Base-by-base conservation (phyloP, 2,888 invertebrate genomes). In the Ariolimax columbianus region DNA sequence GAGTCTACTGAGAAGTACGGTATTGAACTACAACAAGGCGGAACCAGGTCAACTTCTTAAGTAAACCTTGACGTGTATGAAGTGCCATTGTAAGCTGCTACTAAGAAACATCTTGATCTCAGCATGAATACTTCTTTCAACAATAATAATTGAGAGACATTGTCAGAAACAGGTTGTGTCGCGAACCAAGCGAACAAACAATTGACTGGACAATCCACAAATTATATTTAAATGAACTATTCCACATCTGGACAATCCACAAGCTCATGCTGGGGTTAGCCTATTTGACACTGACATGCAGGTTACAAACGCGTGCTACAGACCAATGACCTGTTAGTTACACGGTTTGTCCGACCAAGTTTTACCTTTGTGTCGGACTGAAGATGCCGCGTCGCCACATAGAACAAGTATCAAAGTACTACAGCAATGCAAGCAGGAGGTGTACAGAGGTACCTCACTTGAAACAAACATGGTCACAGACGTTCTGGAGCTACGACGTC, bases 401-500 rank as follows among this genome's bases (percentile, higher is more conserved):
- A 79, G 38, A 47, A 79, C 38, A 79, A 30, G 79, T 66, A 40
- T 66, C 43, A 79, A 40, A 79, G 79, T 38, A 79, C 79, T 66
- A 79, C 79, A 79, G 79, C 79, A 79, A 79, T 79, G 79, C 79
- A 79, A 79, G 79, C 79, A 47, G 72, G 81, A 51, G 43, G 55
- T 38, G 40, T 55, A 81, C 40, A 70, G 33, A 77, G 66, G 77
- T 40, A 66, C 63, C 83, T 83, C 78, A 83, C 83, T 77, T 83
- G 83, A 78, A 63, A 78, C 83, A 78, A 83, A 83, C 83, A 78
- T 78, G 3, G 83, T 83, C 72, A 83, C 51, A 0, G 92, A 92
- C 0, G 92, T 91, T 59, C 91, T 87, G 38, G 92, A 91, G 23
- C 91, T 90, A 55, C 92, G 88, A 19, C 90, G 87, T 66, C 90